Conservation (phyloP, 2,113 vertebrate genomes). For the Caracal caracal region DNA sequence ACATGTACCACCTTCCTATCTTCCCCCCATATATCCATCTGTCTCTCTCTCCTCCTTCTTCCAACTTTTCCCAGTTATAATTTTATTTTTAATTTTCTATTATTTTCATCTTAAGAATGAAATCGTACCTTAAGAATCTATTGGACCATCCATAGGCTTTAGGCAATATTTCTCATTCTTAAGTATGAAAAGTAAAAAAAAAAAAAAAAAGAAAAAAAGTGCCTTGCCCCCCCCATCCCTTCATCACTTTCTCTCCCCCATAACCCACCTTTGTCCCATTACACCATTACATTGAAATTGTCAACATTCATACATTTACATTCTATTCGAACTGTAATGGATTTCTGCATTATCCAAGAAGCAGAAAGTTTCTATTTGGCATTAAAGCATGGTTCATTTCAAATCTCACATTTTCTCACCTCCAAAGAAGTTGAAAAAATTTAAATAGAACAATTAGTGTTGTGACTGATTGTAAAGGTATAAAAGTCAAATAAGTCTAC, state of each 20-base stretch:
- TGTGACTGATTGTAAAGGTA: neutral
- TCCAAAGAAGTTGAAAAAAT: neutral
- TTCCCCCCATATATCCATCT: neutral
- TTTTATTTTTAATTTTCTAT: neutral
- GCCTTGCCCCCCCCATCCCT: neutral
- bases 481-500: neutral
- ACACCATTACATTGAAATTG: neutral
- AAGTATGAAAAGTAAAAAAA: neutral
- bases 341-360: neutral
- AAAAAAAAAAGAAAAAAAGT: neutral
- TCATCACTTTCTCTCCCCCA: neutral
- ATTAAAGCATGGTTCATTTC: neutral
- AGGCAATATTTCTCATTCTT: neutral
- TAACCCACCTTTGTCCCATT: neutral
- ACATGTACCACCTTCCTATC: neutral
- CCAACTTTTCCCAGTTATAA: neutral
- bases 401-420: neutral
- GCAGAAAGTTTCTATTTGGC: neutral
- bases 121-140: neutral
- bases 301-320: neutral
- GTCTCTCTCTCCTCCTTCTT: neutral
- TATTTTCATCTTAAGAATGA: conserved; percentile 12
- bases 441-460: neutral
- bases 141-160: neutral
- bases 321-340: neutral